phyloP scores from a whole-genome alignment of 2,113 vertebrate species.

The Tragelaphus imberbis region DNA sequence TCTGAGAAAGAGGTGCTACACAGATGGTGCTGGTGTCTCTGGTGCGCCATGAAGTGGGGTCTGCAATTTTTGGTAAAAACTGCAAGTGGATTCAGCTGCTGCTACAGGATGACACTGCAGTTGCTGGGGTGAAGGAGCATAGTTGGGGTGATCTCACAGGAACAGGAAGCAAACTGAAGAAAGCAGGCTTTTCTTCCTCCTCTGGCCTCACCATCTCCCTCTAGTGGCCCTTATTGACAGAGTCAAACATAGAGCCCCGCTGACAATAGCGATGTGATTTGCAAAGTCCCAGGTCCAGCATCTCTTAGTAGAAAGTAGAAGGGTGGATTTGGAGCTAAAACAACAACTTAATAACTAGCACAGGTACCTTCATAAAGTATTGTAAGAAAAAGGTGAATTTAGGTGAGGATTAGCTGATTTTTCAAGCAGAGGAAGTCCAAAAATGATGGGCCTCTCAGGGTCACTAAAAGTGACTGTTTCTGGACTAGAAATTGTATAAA shows the following conservation, averaged over 20 bases:
- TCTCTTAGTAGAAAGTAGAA: background rate
- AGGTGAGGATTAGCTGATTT: background rate
- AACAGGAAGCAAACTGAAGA: background rate
- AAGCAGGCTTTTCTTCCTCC: background rate
- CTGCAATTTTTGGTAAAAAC: background rate
- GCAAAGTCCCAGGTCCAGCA: background rate
- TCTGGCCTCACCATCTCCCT: constrained; percentile 27
- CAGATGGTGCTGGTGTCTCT: background rate
- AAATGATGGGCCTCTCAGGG: background rate
- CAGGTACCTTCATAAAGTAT: background rate
- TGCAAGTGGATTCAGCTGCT: background rate
- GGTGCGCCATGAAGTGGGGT: background rate
- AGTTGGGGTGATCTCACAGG: background rate
- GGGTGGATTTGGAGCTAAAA: background rate
- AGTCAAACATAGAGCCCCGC: background rate
- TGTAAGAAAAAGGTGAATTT: background rate
- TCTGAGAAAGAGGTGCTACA: background rate
- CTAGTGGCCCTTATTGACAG: constrained; percentile 39
- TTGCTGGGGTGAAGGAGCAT: background rate
- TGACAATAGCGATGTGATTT: background rate
- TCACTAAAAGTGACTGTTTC: background rate
- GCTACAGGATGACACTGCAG: background rate
- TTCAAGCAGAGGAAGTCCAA: constrained; percentile 3
- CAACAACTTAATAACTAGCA: background rate
- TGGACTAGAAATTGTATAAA: background rate